Base-by-base conservation (phyloP, 2,888 invertebrate genomes). In the Corbicula japonica region DNA sequence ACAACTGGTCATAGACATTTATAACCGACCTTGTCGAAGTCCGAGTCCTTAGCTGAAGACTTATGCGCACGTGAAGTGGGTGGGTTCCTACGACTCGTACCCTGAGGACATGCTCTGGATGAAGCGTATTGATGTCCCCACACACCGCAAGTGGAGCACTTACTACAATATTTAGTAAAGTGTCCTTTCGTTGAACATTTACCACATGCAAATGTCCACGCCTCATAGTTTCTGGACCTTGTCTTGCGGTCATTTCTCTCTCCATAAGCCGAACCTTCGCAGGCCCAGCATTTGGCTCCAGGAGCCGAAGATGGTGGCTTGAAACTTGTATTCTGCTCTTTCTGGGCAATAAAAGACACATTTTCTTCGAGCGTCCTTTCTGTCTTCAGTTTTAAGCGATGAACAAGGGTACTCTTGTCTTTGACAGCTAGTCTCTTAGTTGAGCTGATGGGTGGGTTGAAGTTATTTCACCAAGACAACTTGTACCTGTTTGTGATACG, bases 331-430 rank as follows among this genome's bases (percentile, higher is more conserved):
- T 72, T 61, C 32, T 75, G 77, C 44, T 82, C 78, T 30, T 82
- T 82, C 60, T 74, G 69, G 12, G 70, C 68, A 54, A 72, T 72
- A 21, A 69, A 77, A 6, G 74, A 30, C 6, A 77, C 74, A 23
- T 71, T 74, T 28, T 74, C 71, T 1, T 72, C 80, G 32, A 76
- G 28, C 1, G 76, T 72, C 28, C 68, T 60, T 56, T 76, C 72
- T 35, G 72, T 68, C 38, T 76, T 72, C 0, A 76, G 34, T 56
- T 61, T 70, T 0, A 76, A 48, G 21, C 76, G 65, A 46, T 69
- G 70, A 2, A 76, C 70, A 10, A 76, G 34, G 35, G 52, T 72
- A 54, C 52, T 65, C 54, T 72, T 61, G 28, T 65, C 76, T 54
- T 66, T 65, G 34, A 72, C 76, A 72, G 63, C 58, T 2, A 65